Evolutionary conservation across 2,888 invertebrate genomes (phyloP).

Genomic region (Teleogryllus oceanicus): DNA sequence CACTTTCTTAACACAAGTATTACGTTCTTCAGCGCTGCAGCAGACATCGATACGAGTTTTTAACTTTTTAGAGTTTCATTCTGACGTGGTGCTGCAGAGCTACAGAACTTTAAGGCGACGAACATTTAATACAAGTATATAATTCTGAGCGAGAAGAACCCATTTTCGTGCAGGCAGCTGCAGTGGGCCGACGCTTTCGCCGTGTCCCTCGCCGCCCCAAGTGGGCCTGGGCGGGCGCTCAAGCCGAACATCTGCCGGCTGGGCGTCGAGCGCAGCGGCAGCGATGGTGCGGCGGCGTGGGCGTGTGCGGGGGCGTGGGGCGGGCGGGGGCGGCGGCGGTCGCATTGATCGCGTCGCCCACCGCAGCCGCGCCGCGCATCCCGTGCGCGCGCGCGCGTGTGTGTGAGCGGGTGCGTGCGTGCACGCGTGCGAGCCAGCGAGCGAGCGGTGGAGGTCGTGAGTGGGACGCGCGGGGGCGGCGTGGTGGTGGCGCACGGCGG

Average conservation of each 20-base stretch:
- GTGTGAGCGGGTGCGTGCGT: neutral
- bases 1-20: too few species aligned
- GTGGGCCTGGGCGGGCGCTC: neutral
- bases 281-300: neutral
- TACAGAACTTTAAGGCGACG: too few species aligned
- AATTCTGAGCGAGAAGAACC: too few species aligned
- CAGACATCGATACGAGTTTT: too few species aligned
- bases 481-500: neutral
- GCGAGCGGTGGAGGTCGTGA: neutral
- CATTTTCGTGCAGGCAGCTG: too few species aligned
- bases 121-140: too few species aligned
- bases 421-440: neutral
- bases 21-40: too few species aligned
- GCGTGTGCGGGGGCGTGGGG: neutral
- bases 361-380: neutral
- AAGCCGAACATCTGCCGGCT: neutral
- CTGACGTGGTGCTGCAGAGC: too few species aligned
- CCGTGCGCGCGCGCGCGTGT: neutral
- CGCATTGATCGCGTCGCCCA: constrained; percentile 1
- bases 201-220: neutral
- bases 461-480: neutral
- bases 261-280: neutral
- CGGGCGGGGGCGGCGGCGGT: neutral
- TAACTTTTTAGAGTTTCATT: too few species aligned
- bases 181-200: neutral